Conservation (phyloP, 92 coral and sea anemone genomes). For the Heteractis magnifica region DNA sequence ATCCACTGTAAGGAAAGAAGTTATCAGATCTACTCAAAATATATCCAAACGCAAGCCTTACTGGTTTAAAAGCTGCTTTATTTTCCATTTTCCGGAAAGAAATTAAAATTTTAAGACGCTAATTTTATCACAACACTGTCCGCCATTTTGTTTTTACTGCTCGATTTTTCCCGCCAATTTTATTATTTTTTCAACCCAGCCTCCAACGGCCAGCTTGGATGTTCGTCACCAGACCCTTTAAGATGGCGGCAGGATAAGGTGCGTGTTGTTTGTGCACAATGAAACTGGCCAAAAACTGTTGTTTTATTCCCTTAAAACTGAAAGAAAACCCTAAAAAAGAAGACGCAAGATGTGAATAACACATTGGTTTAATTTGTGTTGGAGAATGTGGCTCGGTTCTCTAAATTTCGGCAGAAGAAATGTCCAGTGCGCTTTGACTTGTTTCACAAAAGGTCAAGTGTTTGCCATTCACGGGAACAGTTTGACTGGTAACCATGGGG, state of each 20-base stretch:
- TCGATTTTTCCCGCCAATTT: constrained; percentile 20
- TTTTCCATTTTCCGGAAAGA: constrained; percentile 3
- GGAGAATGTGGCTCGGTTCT: constrained; percentile 8
- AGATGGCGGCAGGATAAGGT: background rate
- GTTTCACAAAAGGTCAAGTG: background rate
- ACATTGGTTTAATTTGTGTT: background rate
- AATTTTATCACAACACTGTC: background rate
- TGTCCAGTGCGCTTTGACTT: background rate
- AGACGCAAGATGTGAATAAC: background rate
- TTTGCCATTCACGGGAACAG: background rate
- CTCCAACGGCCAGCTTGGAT: background rate
- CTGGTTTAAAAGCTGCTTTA: constrained; percentile 34
- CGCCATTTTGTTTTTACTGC: background rate
- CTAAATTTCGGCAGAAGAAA: background rate
- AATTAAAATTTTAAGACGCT: background rate
- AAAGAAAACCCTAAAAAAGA: background rate
- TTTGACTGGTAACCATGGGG: background rate
- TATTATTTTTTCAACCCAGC: background rate
- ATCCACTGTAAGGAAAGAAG: background rate
- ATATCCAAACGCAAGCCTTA: background rate
- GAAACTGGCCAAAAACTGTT: background rate
- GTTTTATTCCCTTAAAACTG: background rate
- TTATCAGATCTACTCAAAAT: background rate
- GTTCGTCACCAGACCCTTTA: background rate
- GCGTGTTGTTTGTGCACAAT: background rate